phyloP scores from a whole-genome alignment of 2,888 invertebrate genomes.

The Drosophila tanythrix region DNA sequence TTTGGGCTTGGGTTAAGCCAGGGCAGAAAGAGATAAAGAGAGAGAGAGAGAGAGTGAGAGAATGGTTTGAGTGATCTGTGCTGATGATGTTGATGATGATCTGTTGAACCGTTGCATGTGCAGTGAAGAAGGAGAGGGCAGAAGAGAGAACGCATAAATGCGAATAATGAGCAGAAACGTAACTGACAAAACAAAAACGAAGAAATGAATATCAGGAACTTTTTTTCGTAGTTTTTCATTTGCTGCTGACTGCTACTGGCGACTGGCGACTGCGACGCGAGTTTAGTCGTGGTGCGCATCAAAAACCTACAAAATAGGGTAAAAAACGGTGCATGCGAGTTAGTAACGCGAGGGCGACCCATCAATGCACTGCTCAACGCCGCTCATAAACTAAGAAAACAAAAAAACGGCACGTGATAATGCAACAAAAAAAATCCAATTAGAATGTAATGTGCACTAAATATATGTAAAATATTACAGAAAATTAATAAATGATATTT shows the following conservation, averaged over 20 bases:
- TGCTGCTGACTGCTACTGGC: conserved; percentile 32
- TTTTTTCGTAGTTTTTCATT: conserved; percentile 37
- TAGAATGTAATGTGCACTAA: background rate
- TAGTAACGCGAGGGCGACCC: conserved; percentile 71
- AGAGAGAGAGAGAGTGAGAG: conserved; percentile 4
- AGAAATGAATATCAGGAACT: conserved; percentile 47
- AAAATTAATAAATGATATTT: background rate
- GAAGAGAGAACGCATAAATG: conserved; percentile 67
- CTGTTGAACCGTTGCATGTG: conserved; percentile 53
- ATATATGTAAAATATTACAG: background rate
- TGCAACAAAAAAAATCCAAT: background rate
- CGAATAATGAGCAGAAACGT: conserved; percentile 77
- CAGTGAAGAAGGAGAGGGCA: conserved; percentile 1
- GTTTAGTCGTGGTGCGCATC: conserved; percentile 44
- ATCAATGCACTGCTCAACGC: conserved; percentile 51
- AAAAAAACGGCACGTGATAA: conserved; percentile 58
- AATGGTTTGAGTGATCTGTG: conserved; percentile 30
- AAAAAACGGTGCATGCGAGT: conserved; percentile 72
- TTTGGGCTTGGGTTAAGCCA: conserved; percentile 25
- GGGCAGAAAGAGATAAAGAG: conserved; percentile 5
- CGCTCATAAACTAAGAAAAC: conserved; percentile 2
- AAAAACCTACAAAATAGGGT: conserved; percentile 79
- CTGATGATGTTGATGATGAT: conserved; percentile 40
- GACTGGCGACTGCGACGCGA: conserved; percentile 46
- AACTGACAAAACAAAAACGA: conserved; percentile 52